Conservation (phyloP, 2,797 vertebrate species). For the Coranthus polyacanthus region DNA sequence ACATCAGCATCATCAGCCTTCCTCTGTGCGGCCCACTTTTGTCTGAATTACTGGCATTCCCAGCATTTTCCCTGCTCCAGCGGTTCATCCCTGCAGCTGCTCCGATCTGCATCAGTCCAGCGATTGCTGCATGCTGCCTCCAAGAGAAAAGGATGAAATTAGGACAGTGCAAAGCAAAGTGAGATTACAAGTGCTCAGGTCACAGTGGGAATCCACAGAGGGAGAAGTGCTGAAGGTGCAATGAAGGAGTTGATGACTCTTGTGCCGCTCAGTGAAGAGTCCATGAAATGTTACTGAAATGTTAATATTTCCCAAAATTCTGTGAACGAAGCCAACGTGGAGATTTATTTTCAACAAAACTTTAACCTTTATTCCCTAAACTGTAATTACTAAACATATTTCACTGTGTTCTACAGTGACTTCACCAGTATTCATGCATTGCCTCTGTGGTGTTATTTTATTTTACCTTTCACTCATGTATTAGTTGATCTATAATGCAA, state of each 20-base stretch:
- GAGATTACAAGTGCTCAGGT: constrained; percentile 36
- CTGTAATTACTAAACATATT: no score
- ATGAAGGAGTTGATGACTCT: not conserved
- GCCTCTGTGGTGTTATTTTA: no score
- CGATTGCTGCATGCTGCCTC: constrained; percentile 44
- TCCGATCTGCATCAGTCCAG: constrained; percentile 47
- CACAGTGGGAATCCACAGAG: constrained; percentile 22
- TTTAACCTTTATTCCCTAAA: no score
- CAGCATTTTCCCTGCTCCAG: constrained; percentile 37
- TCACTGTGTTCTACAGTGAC: no score
- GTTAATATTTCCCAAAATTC: no score
- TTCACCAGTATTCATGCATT: no score
- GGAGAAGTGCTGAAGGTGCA: constrained; percentile 2
- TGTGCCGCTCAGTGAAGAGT: not conserved
- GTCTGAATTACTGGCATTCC: constrained; percentile 55
- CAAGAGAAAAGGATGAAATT: constrained; percentile 38
- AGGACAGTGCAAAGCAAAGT: constrained; percentile 33
- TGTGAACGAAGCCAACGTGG: no score
- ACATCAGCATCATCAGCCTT: constrained; percentile 70
- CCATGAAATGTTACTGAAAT: not conserved
- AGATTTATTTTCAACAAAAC: no score
- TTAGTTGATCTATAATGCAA: no score
- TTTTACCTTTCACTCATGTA: no score
- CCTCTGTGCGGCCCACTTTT: constrained; percentile 59
- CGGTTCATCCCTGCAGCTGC: constrained; percentile 72